These are phyloP conservation scores for Pseudorasbora parva DNA, from an alignment of 2,113 vertebrate genomes.

Conservation along the genomic window DNA sequence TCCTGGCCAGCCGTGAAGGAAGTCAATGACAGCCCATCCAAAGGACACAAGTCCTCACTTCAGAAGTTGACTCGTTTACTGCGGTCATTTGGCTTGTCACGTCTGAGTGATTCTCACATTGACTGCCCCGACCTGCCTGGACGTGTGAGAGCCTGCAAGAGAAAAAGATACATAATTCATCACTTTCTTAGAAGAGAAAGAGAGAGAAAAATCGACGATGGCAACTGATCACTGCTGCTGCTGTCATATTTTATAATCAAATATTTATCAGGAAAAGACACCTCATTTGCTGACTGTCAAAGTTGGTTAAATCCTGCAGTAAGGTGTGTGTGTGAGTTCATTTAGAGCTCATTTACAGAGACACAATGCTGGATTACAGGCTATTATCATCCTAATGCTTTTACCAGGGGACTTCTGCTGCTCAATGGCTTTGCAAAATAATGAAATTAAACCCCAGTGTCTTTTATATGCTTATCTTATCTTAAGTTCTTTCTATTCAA, in stretches of 20 bases:
- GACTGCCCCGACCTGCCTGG: constrained; percentile 59
- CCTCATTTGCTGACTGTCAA: constrained; percentile 59
- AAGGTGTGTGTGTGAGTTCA: constrained; percentile 11
- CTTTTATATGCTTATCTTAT: neutral
- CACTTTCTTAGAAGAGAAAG: constrained; percentile 54
- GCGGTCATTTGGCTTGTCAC: constrained; percentile 38
- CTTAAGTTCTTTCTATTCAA: neutral
- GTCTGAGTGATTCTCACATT: constrained; percentile 48
- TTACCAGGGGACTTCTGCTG: neutral
- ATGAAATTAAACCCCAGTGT: neutral
- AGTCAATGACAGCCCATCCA: constrained; percentile 22
- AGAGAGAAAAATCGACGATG: constrained; percentile 64
- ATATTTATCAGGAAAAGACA: constrained; percentile 55
- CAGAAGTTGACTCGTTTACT: constrained; percentile 16
- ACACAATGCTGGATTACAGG: neutral
- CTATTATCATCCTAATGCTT: constrained; percentile 14
- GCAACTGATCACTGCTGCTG: constrained; percentile 48
- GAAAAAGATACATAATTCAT: constrained; percentile 72
- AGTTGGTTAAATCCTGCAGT: constrained; percentile 63
- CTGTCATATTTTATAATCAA: constrained; percentile 58
- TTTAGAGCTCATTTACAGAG: constrained; percentile 9
- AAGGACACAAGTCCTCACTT: constrained; percentile 19
- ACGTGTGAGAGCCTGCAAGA: constrained; percentile 45
- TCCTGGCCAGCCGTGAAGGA: constrained; percentile 16
- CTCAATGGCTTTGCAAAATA: neutral